A percentile compares a stretch with the other conserved stretches of the same genome.
Evolutionary conservation across 2,888 invertebrate genomes (phyloP).

Genomic region (Camptogramma bilineatum): DNA sequence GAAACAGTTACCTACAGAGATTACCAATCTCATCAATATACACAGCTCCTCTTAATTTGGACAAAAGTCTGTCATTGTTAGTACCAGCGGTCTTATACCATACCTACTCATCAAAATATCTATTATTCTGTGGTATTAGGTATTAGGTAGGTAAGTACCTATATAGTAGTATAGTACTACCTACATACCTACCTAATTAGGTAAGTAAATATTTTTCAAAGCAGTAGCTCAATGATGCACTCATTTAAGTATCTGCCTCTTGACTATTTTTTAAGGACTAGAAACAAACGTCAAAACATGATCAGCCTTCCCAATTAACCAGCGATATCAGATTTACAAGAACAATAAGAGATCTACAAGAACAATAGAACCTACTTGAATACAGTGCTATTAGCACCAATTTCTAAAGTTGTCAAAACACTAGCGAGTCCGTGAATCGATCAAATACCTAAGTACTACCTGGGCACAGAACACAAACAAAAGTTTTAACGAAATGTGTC

Average conservation of each 20-base stretch:
- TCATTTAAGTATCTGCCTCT: background rate
- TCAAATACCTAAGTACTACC: background rate
- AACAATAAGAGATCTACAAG: constrained; percentile 31
- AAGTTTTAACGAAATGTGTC: background rate
- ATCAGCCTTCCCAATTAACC: constrained; percentile 32
- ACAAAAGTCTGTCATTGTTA: no score
- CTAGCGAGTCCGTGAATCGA: background rate
- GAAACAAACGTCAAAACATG: constrained; percentile 25
- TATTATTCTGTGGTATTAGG: no score
- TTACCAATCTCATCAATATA: no score
- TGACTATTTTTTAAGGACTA: background rate
- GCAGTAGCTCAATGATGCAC: no score
- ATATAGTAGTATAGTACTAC: no score
- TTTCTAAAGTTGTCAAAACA: background rate
- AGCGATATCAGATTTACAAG: constrained; percentile 25
- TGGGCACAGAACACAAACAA: background rate
- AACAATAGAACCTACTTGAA: constrained; percentile 27
- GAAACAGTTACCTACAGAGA: no score
- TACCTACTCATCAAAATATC: no score
- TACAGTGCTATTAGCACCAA: constrained; percentile 11
- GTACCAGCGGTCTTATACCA: no score
- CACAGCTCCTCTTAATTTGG: no score
- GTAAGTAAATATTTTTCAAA: no score
- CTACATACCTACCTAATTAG: no score
- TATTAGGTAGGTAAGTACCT: no score